A percentile compares a stretch with the other conserved stretches of the same genome.
These are phyloP conservation scores for Leptarthrus brevirostris DNA, from an alignment of 2,888 invertebrate species.

Conservation along the genomic window DNA sequence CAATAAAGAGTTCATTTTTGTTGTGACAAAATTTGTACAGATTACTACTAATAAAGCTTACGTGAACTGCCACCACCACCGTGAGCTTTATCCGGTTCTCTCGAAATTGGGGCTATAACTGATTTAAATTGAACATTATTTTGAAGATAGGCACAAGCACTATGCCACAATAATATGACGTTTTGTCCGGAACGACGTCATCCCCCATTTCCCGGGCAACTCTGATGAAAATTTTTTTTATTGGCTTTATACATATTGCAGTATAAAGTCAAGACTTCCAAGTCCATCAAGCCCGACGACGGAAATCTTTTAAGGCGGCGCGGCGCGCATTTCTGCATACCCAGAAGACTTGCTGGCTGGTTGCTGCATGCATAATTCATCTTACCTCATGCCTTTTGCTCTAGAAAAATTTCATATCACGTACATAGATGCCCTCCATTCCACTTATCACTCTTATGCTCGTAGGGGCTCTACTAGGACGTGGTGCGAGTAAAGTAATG, in stretches of 20 bases:
- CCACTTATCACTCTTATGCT: constrained; percentile 27
- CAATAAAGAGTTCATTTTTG: too few relatives aligned
- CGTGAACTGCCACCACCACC: too few relatives aligned
- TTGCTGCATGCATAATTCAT: constrained; percentile 36
- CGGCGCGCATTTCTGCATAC: constrained; percentile 9
- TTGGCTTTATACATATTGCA: too few relatives aligned
- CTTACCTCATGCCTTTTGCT: neutral
- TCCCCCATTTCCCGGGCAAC: neutral
- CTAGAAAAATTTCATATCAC: constrained; percentile 27
- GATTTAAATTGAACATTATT: too few relatives aligned
- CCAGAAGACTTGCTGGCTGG: constrained; percentile 8
- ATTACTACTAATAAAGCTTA: too few relatives aligned
- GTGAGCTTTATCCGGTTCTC: too few relatives aligned
- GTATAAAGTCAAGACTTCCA: too few relatives aligned
- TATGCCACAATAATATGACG: neutral
- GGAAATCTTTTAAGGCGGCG: constrained; percentile 8
- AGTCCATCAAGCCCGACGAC: too few relatives aligned
- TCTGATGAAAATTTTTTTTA: neutral
- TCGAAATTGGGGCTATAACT: too few relatives aligned
- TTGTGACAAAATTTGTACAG: too few relatives aligned
- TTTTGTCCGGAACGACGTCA: neutral
- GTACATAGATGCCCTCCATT: constrained; percentile 19
- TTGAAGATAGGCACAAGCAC: neutral
- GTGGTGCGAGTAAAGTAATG: constrained; percentile 17
- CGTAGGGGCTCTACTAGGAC: neutral